phyloP scores from a whole-genome alignment of 2,797 vertebrate genomes.

The Heliangelus exortis region DNA sequence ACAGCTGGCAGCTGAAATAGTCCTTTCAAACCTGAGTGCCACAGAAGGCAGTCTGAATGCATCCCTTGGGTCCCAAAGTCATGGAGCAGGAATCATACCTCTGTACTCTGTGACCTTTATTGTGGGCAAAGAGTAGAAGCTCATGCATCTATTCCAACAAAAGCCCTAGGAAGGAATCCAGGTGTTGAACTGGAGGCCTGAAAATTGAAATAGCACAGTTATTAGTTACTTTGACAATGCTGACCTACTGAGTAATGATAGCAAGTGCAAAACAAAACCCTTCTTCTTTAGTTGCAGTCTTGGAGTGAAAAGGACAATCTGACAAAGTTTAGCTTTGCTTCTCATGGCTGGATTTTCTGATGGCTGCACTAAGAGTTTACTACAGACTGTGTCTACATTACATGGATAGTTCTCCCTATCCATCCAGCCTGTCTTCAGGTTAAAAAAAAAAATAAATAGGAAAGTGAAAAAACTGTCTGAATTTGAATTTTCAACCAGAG shows the following conservation, averaged over 20 bases:
- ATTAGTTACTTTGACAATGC: background rate
- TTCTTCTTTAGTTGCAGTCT: background rate
- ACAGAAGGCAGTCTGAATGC: background rate
- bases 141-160: background rate
- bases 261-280: background rate
- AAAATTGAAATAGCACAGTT: background rate
- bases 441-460: background rate
- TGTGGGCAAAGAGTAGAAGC: background rate
- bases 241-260: background rate
- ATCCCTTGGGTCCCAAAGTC: background rate
- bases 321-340: background rate
- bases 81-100: rapidly evolving
- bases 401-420: background rate
- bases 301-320: background rate
- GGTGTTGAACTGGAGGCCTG: background rate
- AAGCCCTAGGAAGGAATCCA: background rate
- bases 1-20: background rate
- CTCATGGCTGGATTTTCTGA: background rate
- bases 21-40: background rate
- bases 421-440: background rate
- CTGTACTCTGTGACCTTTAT: background rate
- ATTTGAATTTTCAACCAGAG: background rate
- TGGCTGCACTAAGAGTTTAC: background rate
- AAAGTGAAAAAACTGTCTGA: background rate
- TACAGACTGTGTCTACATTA: background rate